A percentile compares a stretch with the other conserved stretches of the same genome.
These are phyloP conservation scores for Volucella inflata DNA, from an alignment of 2,888 invertebrate genomes.

Conservation along the genomic window DNA sequence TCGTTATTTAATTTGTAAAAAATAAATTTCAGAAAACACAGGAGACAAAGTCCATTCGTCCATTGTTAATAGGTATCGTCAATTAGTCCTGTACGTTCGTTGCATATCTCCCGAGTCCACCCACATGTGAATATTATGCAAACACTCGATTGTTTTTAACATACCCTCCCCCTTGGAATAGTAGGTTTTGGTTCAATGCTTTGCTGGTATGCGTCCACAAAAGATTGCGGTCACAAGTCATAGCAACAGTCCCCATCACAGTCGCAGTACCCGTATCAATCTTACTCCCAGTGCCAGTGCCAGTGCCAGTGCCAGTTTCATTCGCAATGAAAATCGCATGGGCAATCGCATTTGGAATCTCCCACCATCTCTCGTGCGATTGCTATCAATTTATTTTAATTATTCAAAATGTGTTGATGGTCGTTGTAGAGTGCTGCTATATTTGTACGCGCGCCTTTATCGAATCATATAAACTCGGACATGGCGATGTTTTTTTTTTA, in stretches of 20 bases:
- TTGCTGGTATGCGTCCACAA: conserved; percentile 4
- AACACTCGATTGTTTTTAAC: conserved; percentile 19
- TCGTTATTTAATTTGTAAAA: background rate
- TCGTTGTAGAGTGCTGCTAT: conserved; percentile 10
- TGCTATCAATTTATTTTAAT: conserved; percentile 71
- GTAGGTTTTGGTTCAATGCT: background rate
- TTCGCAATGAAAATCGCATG: too few relatives aligned
- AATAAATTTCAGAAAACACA: conserved; percentile 4
- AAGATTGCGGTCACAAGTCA: conserved; percentile 50
- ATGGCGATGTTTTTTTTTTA: conserved; percentile 55
- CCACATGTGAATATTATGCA: conserved; percentile 21
- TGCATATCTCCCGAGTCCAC: conserved; percentile 6
- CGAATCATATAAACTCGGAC: conserved; percentile 50
- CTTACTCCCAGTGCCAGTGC: too few relatives aligned
- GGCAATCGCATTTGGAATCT: conserved; percentile 34
- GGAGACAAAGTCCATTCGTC: background rate
- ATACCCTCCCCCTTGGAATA: background rate
- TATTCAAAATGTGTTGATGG: conserved; percentile 65
- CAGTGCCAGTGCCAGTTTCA: too few relatives aligned
- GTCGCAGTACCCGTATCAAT: background rate
- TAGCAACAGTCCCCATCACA: conserved; percentile 23
- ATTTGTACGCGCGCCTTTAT: conserved; percentile 42
- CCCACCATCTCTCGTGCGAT: conserved; percentile 36
- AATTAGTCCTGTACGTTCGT: conserved; percentile 25
- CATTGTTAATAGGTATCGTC: background rate